Evolutionary conservation across 2,888 invertebrate species (phyloP), one percentile per base, ranked within the genome.

Genomic region (Eupithecia insigniata): DNA sequence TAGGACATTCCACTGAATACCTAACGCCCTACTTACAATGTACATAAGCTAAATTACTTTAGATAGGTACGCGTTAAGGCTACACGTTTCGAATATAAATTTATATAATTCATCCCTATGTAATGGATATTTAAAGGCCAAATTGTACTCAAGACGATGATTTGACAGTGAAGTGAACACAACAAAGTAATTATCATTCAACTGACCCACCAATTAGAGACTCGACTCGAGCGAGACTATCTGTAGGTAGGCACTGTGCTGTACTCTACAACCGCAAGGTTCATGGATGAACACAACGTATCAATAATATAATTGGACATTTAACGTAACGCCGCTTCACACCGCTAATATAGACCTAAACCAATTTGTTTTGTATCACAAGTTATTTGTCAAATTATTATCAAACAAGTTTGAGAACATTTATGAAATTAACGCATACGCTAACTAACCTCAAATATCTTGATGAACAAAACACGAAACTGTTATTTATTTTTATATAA

Each of bases 21-120:
- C 58, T 67, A 68, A 67, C 74, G 46, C 69, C 43, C 72, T 72
- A 73, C n/a, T 46, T n/a, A 46, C 46, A 46, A 1, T 58, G 62
- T 61, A 69, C 69, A 67, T 69, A 72, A 67, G 72, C 62, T 72
- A 66, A 39, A 55, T 68, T 74, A 80, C 67, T 72, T 76, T 76
- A 80, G 7, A 28, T 58, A 28, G 79, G 80, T 80, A 81, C 80
- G 72, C 74, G 79, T 70, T 78, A 79, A 81, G 80, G 81, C 81
- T 78, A 71, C 74, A 70, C 36, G 75, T 75, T 75, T 72, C 76
- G 55, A 66, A 70, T 64, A 69, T n/a, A n/a, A n/a, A n/a, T n/a
- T n/a, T n/a, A n/a, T n/a, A n/a, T n/a, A 10, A 10, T n/a, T n/a
- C 22, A 51, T 10, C 22, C n/a, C n/a, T 8, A 2, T 22, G 22